Conservation (phyloP, 2,888 invertebrate species). For the Zootermopsis nevadensis region DNA sequence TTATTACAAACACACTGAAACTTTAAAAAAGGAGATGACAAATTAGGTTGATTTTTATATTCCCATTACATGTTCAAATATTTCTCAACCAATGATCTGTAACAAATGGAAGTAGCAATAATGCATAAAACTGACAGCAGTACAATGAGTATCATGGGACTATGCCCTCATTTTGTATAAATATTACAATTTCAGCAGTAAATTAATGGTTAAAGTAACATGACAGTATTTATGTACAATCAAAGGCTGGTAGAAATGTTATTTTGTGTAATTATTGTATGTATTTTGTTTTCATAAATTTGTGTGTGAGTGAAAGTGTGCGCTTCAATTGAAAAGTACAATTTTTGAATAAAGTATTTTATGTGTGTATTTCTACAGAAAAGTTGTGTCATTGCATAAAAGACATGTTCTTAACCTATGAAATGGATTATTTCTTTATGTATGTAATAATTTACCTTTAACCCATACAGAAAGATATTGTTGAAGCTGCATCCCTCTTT, state of each 20-base stretch:
- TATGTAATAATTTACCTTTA: too few relatives aligned
- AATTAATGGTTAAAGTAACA: conserved; percentile 7
- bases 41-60: too few relatives aligned
- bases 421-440: too few relatives aligned
- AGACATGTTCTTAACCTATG: too few relatives aligned
- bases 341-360: conserved; percentile 15
- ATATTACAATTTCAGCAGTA: background rate
- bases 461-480: too few relatives aligned
- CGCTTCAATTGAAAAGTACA: background rate
- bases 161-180: background rate
- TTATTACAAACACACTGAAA: too few relatives aligned
- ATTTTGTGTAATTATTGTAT: conserved; percentile 11
- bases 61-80: too few relatives aligned
- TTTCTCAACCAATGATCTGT: too few relatives aligned
- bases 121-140: background rate
- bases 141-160: background rate
- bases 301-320: conserved; percentile 1
- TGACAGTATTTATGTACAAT: conserved; percentile 26
- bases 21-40: too few relatives aligned
- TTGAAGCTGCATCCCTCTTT: too few relatives aligned
- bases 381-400: background rate
- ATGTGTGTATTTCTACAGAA: background rate
- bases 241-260: conserved; percentile 5
- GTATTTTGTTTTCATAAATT: background rate
- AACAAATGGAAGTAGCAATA: background rate